Evolutionary conservation across 37 sponge, comb jelly and placozoan species (phyloP), one percentile per base, ranked within the genome.

Genomic region (Oscarella lobularis): DNA sequence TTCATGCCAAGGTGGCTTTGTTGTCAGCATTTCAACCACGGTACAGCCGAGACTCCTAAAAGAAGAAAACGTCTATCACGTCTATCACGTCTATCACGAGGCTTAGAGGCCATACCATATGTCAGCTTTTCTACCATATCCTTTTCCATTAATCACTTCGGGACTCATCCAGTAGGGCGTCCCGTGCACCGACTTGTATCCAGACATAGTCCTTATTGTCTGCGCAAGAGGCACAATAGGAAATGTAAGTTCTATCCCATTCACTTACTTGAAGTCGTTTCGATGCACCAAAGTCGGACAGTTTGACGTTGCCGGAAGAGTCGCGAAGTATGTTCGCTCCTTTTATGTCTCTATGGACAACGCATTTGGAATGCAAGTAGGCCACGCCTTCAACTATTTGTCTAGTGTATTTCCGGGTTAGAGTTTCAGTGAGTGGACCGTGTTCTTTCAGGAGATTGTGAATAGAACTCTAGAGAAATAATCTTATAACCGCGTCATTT

Each of bases 81-180:
- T n/a, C n/a, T n/a, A n/a, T n/a, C n/a, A n/a, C n/a, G n/a, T n/a
- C n/a, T n/a, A n/a, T n/a, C n/a, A n/a, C n/a, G n/a, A n/a, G n/a
- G n/a, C n/a, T n/a, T n/a, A 48, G 20, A 9, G 9, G 60, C 9
- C 60, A 27, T 20, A 48, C 81, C 81, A 81, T 3, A 81, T 41
- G 67, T 81, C 81, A 4, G 75, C 81, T 6, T 35, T 79, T 20
- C 48, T 4, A 14, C 40, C 48, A 40, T 79, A 81, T 36, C 76
- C 81, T 77, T 68, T 68, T 5, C 71, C 71, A 20, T 68, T 68
- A 5, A 68, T 4, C 71, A 68, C 91, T 69, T 97, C 98, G 0
- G 98, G 98, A 20, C 91, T 84, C 94, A 97, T 97, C 98, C 98
- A 97, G 81, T 97, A 97, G 0, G 98, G 91, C 14, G 98, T 97